phyloP scores from a whole-genome alignment of 2,888 invertebrate species.

The Eupithecia subumbrata region DNA sequence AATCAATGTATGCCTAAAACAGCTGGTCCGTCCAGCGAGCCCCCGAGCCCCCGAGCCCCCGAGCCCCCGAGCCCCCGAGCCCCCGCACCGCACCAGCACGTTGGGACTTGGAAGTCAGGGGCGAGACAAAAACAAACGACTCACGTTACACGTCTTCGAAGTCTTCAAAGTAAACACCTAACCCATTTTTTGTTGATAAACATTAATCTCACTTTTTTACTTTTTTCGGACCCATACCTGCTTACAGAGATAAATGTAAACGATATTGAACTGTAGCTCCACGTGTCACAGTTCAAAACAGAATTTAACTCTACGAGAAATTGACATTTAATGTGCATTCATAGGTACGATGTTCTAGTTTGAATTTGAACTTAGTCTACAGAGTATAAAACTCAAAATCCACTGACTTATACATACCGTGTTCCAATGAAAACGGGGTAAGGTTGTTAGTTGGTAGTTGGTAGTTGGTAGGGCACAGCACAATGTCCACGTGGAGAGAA shows the following conservation, averaged over 20 bases:
- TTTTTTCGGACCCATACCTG: conserved; percentile 45
- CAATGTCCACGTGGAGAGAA: too few species aligned
- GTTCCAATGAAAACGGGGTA: background rate
- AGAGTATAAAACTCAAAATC: conserved; percentile 6
- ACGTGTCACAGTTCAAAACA: conserved; percentile 8
- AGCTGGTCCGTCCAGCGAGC: too few species aligned
- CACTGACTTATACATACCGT: background rate
- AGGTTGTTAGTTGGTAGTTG: too few species aligned
- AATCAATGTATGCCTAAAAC: too few species aligned
- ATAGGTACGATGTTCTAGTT: conserved; percentile 33
- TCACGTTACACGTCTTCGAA: conserved; percentile 60
- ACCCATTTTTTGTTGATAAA: conserved; percentile 69
- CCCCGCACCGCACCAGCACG: too few species aligned
- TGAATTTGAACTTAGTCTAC: conserved; percentile 31
- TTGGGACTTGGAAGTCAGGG: background rate
- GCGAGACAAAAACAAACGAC: conserved; percentile 36
- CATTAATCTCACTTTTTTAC: conserved; percentile 59
- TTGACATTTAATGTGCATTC: conserved; percentile 38
- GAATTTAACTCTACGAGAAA: conserved; percentile 37
- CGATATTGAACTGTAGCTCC: conserved; percentile 30
- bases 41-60: too few species aligned
- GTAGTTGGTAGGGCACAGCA: too few species aligned
- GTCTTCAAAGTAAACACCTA: conserved; percentile 69
- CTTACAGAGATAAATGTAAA: conserved; percentile 49
- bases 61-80: too few species aligned